Percentiles rank a stretch among this genome's conserved stretches.
Evolutionary conservation across 2,113 vertebrate species (phyloP).

Genomic region (Prionailurus viverrinus): DNA sequence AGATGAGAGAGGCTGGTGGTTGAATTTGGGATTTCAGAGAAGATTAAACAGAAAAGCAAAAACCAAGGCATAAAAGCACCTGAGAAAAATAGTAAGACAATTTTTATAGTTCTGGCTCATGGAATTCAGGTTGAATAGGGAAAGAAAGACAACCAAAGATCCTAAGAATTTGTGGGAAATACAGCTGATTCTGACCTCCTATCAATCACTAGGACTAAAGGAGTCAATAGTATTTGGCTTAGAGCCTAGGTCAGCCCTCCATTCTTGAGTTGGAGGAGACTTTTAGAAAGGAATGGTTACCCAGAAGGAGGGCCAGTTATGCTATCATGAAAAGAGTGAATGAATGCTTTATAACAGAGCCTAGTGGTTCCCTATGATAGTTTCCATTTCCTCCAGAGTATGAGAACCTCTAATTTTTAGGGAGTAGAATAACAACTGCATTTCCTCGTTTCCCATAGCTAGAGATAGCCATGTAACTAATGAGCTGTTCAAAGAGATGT

Average conservation of each 20-base stretch:
- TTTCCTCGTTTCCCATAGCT: neutral
- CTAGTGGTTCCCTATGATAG: neutral
- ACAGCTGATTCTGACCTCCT: neutral
- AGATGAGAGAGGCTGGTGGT: neutral
- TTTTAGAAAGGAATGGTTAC: neutral
- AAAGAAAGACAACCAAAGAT: neutral
- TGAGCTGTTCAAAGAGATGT: neutral
- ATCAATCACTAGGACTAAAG: neutral
- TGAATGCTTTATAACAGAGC: neutral
- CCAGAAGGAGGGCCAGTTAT: neutral
- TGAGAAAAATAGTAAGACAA: constrained; percentile 45
- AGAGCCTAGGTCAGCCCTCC: neutral
- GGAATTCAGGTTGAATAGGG: neutral
- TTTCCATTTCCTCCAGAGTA: neutral
- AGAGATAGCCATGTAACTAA: neutral
- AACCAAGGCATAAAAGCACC: neutral
- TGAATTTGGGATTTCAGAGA: constrained; percentile 14
- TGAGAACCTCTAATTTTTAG: neutral
- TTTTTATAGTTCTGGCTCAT: neutral
- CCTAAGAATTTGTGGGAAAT: neutral
- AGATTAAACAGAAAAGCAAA: constrained; percentile 8
- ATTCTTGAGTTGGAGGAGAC: neutral
- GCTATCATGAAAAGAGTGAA: neutral
- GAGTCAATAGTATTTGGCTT: neutral
- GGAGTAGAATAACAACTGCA: neutral